Evolutionary conservation across 2,888 invertebrate genomes (phyloP).

Genomic region (Andrena trimmerana): DNA sequence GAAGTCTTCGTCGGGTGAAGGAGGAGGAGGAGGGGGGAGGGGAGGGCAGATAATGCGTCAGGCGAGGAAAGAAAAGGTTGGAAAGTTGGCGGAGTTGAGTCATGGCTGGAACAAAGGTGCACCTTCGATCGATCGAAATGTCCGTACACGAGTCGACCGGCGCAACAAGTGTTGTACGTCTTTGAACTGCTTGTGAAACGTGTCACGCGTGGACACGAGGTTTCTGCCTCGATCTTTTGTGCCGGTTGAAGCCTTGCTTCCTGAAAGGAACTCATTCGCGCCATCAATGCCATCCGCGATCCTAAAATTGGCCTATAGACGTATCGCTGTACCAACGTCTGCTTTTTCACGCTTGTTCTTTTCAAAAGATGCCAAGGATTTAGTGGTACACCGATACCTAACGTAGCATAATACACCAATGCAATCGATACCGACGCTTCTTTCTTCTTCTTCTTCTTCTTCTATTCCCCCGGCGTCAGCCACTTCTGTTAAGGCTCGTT

Average conservation of each 20-base stretch:
- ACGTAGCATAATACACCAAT: too few species aligned
- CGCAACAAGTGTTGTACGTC: constrained; percentile 31
- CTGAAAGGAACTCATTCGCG: background rate
- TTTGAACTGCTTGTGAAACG: constrained; percentile 5
- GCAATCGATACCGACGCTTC: too few species aligned
- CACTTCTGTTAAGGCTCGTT: background rate
- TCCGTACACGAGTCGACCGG: constrained; percentile 7
- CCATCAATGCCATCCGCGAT: background rate
- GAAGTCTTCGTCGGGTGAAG: background rate
- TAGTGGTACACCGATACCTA: too few species aligned
- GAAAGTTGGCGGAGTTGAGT: constrained; percentile 42
- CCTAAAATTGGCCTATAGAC: background rate
- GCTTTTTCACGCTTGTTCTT: too few species aligned
- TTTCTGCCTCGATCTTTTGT: constrained; percentile 19
- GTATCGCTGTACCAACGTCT: too few species aligned
- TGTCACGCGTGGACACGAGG: background rate
- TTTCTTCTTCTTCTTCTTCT: too few species aligned
- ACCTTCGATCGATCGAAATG: constrained; percentile 43
- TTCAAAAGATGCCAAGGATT: too few species aligned
- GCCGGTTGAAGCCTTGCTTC: background rate
- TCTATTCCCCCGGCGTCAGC: too few species aligned
- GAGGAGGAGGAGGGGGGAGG: background rate
- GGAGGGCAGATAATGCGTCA: constrained; percentile 17
- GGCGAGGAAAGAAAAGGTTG: constrained; percentile 20
- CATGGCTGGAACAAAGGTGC: constrained; percentile 57